A percentile compares a stretch with the other conserved stretches of the same genome.
phyloP scores from a whole-genome alignment of 92 coral and sea anemone genomes.

The Phenganax marumi region DNA sequence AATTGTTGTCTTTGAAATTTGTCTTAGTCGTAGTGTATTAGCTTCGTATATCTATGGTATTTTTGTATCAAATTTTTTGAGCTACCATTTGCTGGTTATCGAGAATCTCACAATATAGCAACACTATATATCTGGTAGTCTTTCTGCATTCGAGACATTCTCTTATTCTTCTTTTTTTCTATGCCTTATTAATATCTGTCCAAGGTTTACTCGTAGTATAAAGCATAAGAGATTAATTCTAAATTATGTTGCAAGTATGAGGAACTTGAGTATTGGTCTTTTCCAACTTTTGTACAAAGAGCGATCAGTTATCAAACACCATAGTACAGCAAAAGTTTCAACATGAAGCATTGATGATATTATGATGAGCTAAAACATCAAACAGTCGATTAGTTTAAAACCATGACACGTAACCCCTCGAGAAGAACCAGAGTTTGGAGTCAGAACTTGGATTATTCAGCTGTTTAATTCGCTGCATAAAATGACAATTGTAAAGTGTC shows the following conservation, averaged over 20 bases:
- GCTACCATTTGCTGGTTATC: neutral
- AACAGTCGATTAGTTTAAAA: too few species aligned
- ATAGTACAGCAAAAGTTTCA: too few species aligned
- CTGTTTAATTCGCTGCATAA: neutral
- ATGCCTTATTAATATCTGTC: neutral
- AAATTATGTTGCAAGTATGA: too few species aligned
- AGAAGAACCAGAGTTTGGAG: neutral
- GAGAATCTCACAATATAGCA: slow-evolving; percentile 10
- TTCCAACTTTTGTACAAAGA: too few species aligned
- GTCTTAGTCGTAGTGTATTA: too few species aligned
- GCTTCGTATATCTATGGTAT: neutral
- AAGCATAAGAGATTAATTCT: too few species aligned
- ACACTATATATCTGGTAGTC: slow-evolving; percentile 5
- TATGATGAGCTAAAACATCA: too few species aligned
- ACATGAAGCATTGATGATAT: too few species aligned
- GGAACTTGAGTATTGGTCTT: too few species aligned
- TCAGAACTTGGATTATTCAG: neutral
- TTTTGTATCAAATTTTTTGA: neutral
- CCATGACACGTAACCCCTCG: neutral
- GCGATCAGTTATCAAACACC: too few species aligned
- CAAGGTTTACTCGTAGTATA: neutral
- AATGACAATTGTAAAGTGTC: neutral
- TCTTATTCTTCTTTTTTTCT: too few species aligned
- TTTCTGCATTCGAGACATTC: too few species aligned
- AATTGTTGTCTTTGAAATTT: neutral